Conservation (phyloP, 2,113 vertebrate genomes). For the Etheostoma cragini region DNA sequence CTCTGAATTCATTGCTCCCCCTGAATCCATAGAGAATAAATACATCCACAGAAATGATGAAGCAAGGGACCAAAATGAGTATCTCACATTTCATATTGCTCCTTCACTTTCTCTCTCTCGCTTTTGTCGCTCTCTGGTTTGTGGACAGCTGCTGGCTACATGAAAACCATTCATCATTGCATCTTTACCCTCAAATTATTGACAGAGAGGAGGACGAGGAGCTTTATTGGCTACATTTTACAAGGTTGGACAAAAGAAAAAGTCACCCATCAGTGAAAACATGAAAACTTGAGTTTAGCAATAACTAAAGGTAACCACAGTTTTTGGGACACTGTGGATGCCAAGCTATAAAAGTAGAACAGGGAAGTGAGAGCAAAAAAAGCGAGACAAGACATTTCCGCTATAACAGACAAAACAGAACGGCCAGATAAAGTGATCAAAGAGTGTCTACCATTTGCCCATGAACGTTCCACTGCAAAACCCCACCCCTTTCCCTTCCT, state of each 20-base stretch:
- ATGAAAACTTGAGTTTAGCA: slow-evolving; percentile 20
- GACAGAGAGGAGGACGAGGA: slow-evolving; percentile 63
- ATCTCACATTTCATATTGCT: slow-evolving; percentile 78
- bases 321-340: neutral
- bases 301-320: neutral
- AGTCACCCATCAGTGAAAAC: slow-evolving; percentile 48
- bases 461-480: slow-evolving; percentile 65
- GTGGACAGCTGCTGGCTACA: slow-evolving; percentile 74
- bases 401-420: slow-evolving; percentile 25
- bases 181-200: slow-evolving; percentile 78
- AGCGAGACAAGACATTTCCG: slow-evolving; percentile 34
- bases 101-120: slow-evolving; percentile 50
- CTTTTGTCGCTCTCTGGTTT: slow-evolving; percentile 39
- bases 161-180: slow-evolving; percentile 81
- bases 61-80: slow-evolving; percentile 77
- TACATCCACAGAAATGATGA: slow-evolving; percentile 79
- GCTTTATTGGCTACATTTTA: slow-evolving; percentile 62
- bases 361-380: slow-evolving; percentile 5
- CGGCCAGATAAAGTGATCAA: slow-evolving; percentile 76
- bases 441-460: slow-evolving; percentile 62
- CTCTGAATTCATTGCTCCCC: slow-evolving; percentile 76
- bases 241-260: slow-evolving; percentile 63
- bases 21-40: slow-evolving; percentile 79
- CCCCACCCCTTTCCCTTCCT: slow-evolving; percentile 64
- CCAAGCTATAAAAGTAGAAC: neutral